A percentile compares a stretch with the other conserved stretches of the same genome.
Evolutionary conservation across 2,888 invertebrate genomes (phyloP).

Genomic region (Pseudolycoriella hygida): DNA sequence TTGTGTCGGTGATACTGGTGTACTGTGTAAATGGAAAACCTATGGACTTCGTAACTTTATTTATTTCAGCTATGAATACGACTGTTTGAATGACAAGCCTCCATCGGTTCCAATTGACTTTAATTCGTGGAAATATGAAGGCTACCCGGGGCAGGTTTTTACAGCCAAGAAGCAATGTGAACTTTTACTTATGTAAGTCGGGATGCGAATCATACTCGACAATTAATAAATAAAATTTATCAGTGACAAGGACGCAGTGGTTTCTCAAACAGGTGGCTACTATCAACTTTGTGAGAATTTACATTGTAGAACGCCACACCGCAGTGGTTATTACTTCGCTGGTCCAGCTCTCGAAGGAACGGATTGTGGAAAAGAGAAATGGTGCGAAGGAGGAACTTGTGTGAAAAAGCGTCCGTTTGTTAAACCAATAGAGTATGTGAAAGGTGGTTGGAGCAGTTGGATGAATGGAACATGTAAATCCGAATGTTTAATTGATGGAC

Average conservation of each 20-base stretch:
- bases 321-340: slow-evolving; percentile 55
- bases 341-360: slow-evolving; percentile 75
- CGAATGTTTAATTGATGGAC: slow-evolving; percentile 44
- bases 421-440: slow-evolving; percentile 18
- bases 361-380: slow-evolving; percentile 43
- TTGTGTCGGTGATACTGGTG: too few relatives aligned
- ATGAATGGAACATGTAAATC: slow-evolving; percentile 39
- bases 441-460: slow-evolving; percentile 50
- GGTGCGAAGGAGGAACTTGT: slow-evolving; percentile 50
- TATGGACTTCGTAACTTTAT: too few relatives aligned
- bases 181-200: slow-evolving; percentile 31
- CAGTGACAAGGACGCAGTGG: slow-evolving; percentile 45
- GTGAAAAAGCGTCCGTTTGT: slow-evolving; percentile 23
- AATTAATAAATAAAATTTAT: not conserved
- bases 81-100: slow-evolving; percentile 43
- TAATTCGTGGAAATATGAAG: slow-evolving; percentile 42
- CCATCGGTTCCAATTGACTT: slow-evolving; percentile 29
- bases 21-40: too few relatives aligned
- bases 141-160: slow-evolving; percentile 51
- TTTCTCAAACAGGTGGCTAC: slow-evolving; percentile 27
- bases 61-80: slow-evolving; percentile 18
- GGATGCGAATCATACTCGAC: not conserved
- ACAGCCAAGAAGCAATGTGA: slow-evolving; percentile 60
- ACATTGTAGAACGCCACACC: slow-evolving; percentile 52
- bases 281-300: slow-evolving; percentile 43